These are phyloP conservation scores for Stenoptilia bipunctidactyla DNA, from an alignment of 2,888 invertebrate species.

Conservation along the genomic window DNA sequence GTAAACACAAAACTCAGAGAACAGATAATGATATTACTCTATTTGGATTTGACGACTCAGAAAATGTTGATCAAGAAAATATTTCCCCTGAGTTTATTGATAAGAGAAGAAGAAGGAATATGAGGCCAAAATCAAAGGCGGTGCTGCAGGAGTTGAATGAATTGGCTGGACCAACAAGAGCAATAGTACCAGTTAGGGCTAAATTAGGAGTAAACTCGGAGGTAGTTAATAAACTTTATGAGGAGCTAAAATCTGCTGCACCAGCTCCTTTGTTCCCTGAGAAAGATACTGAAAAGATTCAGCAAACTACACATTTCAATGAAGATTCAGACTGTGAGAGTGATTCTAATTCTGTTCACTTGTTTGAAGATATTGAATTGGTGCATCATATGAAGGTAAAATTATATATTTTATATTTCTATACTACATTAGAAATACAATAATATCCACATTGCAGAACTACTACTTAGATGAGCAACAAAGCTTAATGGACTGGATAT, in stretches of 20 bases:
- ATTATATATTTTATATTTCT: too few species aligned
- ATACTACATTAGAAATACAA: too few species aligned
- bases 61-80: conserved; percentile 46
- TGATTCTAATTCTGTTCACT: conserved; percentile 44
- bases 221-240: conserved; percentile 33
- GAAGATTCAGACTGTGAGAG: conserved; percentile 25
- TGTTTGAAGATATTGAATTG: conserved; percentile 59
- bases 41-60: conserved; percentile 62
- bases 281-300: conserved; percentile 17
- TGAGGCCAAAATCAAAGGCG: conserved; percentile 31
- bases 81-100: conserved; percentile 31
- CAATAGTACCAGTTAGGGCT: conserved; percentile 28
- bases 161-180: conserved; percentile 32
- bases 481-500: too few species aligned
- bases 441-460: too few species aligned
- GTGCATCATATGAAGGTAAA: conserved; percentile 51
- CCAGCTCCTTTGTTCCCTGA: conserved; percentile 37
- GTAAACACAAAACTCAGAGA: conserved; percentile 16
- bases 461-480: too few species aligned
- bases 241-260: conserved; percentile 34
- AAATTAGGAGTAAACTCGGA: conserved; percentile 31
- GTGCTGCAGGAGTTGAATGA: conserved; percentile 43
- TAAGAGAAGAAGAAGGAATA: conserved; percentile 22
- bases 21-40: conserved; percentile 35
- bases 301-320: conserved; percentile 20